A percentile compares a stretch with the other conserved stretches of the same genome.
Evolutionary conservation across 2,888 invertebrate genomes (phyloP).

Genomic region (Lepidochrysops patricia): DNA sequence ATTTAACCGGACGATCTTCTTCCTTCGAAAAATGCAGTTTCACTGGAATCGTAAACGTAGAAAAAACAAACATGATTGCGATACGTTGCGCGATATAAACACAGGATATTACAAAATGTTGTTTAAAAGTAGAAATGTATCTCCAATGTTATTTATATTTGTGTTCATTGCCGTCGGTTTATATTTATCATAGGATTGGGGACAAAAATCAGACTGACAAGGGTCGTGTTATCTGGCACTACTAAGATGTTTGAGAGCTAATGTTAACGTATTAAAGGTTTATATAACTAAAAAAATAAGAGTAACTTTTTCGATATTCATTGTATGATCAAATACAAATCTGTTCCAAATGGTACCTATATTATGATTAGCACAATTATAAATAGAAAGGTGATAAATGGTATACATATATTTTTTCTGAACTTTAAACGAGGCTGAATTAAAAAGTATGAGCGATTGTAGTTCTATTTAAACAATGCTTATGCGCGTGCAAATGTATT

Average conservation of each 20-base stretch:
- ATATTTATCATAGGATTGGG: background rate
- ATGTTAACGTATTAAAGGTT: background rate
- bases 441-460: conserved; percentile 4
- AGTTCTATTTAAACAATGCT: conserved; percentile 9
- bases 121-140: conserved; percentile 3
- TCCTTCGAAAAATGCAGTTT: conserved; percentile 26
- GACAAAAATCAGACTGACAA: background rate
- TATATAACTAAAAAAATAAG: background rate
- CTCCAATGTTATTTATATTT: background rate
- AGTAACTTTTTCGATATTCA: no score
- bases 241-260: background rate
- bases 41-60: conserved; percentile 23
- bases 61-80: conserved; percentile 23
- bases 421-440: background rate
- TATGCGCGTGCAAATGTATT: conserved; percentile 6
- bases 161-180: conserved; percentile 1
- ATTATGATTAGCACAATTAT: no score
- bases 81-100: conserved; percentile 21
- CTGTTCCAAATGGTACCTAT: no score
- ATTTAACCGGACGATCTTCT: conserved; percentile 21
- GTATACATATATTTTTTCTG: background rate
- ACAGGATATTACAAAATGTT: conserved; percentile 26
- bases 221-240: background rate
- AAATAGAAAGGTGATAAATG: no score
- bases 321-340: no score